A percentile compares a stretch with the other conserved stretches of the same genome.
Evolutionary conservation across 1,140 invertebrate species (phyloP).

Genomic region (Euschistus heros): DNA sequence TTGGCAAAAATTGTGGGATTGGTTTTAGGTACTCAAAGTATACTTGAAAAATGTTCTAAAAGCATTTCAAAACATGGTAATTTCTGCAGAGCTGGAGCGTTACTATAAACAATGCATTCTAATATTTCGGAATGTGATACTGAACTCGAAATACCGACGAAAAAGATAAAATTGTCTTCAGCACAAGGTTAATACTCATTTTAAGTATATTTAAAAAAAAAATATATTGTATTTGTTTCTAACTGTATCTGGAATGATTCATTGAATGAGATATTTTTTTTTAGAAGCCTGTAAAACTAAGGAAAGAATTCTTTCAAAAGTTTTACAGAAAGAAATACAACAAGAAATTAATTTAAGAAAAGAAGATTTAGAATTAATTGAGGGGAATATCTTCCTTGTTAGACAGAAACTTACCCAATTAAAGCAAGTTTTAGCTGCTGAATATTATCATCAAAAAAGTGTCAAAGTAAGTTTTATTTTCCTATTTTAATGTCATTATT

Average conservation of each 20-base stretch:
- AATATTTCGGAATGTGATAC: background rate
- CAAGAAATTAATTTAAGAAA: slow-evolving; percentile 43
- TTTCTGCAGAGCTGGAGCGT: too few species aligned
- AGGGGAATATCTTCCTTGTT: slow-evolving; percentile 47
- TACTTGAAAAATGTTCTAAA: too few species aligned
- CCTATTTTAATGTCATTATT: slow-evolving; percentile 25
- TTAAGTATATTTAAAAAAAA: background rate
- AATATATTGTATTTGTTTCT: background rate
- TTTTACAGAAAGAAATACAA: slow-evolving; percentile 43
- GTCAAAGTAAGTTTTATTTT: slow-evolving; percentile 35
- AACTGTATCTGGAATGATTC: background rate
- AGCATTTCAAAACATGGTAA: too few species aligned
- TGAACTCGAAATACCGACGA: background rate
- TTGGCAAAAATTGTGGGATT: too few species aligned
- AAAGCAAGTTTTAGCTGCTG: slow-evolving; percentile 52
- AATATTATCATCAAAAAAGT: slow-evolving; percentile 52
- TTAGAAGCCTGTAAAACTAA: background rate
- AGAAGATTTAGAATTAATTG: slow-evolving; percentile 43
- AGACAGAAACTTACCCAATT: slow-evolving; percentile 56
- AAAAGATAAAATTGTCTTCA: background rate
- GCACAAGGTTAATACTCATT: background rate
- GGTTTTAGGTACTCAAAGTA: too few species aligned
- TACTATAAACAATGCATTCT: background rate
- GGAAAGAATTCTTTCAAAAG: slow-evolving; percentile 24
- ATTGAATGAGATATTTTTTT: background rate